Conservation (phyloP, 2,797 vertebrate genomes). For the Sebastes oblongus region DNA sequence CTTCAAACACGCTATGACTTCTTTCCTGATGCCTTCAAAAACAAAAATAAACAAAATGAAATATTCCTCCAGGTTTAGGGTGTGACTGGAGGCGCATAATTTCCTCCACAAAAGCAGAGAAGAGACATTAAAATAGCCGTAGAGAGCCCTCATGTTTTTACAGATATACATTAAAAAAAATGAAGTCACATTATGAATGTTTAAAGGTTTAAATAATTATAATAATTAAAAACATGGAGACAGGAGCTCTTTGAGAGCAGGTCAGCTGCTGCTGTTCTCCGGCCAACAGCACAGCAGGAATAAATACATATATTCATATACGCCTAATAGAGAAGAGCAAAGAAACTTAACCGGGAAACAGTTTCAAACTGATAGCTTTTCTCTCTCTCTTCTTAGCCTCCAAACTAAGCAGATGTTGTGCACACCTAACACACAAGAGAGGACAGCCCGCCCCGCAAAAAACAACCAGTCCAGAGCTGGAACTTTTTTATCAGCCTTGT, state of each 20-base stretch:
- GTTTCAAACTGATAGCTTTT: conserved; percentile 72
- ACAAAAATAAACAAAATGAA: not conserved
- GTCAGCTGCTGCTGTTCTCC: conserved; percentile 77
- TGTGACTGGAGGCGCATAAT: conserved; percentile 23
- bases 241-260: conserved; percentile 85
- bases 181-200: conserved; percentile 79
- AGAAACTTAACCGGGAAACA: conserved; percentile 58
- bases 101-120: conserved; percentile 45
- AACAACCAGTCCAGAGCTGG: conserved; percentile 42
- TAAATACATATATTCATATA: conserved; percentile 80
- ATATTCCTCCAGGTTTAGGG: conserved; percentile 21
- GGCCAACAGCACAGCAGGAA: conserved; percentile 79
- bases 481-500: conserved; percentile 41
- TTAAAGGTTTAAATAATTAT: conserved; percentile 84
- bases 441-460: conserved; percentile 2
- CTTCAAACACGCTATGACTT: conserved; percentile 52
- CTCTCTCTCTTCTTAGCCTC: conserved; percentile 37
- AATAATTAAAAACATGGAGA: conserved; percentile 77
- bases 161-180: conserved; percentile 62
- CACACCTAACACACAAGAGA: conserved; percentile 38
- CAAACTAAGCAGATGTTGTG: conserved; percentile 59
- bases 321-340: conserved; percentile 62
- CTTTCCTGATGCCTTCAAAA: conserved; percentile 51
- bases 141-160: conserved; percentile 80
- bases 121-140: conserved; percentile 54